Base-by-base conservation (phyloP, 2,888 invertebrate genomes). In the Amiota mariae region DNA sequence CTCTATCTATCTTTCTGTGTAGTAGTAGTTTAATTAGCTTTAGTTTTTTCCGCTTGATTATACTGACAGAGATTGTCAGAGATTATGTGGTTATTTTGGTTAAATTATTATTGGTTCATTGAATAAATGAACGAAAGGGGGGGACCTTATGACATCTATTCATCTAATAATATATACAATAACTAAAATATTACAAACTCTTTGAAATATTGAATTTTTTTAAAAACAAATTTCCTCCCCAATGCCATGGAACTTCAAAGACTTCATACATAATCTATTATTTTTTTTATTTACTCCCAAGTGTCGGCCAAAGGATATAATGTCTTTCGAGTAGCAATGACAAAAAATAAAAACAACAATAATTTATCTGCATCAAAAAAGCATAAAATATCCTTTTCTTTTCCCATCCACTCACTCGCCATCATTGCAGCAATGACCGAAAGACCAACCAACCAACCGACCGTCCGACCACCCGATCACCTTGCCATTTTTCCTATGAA, bases 361-460 rank as follows among this genome's bases (percentile, higher is more conserved):
- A 36, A 24, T 68, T 68, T 68, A 68, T 54, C 67, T 68, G 67
- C 54, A 68, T 68, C 51, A 68, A 68, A 68, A 36, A 67, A 67
- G 51, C 67, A 24, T 49, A 67, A 67, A 68, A 68, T 68, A 68
- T 68, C 67, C 67, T 68, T 54, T 68, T 67, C 12, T 3, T 15
- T 9, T n/a, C n/a, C 46, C 18, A n/a, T 15, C 48, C 54, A 54
- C 54, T n/a, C 6, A 12, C 12, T 57, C 15, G 57, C 57, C 57
- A 59, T 36, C 36, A 36, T 36, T 36, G 36, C 36, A 36, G 36
- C 8, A 36, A 36, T 36, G 36, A 36, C 36, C 36, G 36, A 36
- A 36, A 0, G 36, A 36, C 36, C 6, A 36, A 36, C 4, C 36
- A 6, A 36, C 36, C 36, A 6, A 36, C 36, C 36, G 36, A 36